A percentile compares a stretch with the other conserved stretches of the same genome.
Evolutionary conservation across 2,797 vertebrate species (phyloP).

Genomic region (Pelobates cultripes): DNA sequence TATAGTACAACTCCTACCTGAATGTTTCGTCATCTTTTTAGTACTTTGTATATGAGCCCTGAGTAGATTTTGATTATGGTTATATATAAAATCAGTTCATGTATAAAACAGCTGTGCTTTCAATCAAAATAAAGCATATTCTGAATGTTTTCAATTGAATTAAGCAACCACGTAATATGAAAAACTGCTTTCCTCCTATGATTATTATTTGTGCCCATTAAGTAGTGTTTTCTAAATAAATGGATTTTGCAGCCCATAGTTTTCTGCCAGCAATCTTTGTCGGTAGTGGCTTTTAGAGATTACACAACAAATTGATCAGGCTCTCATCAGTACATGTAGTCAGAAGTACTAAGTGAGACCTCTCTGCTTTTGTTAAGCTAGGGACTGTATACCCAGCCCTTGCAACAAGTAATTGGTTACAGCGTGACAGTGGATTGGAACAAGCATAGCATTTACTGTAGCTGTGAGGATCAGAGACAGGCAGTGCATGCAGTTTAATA

Average conservation of each 20-base stretch:
- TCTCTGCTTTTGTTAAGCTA: constrained; percentile 48
- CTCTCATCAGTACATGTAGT: constrained; percentile 47
- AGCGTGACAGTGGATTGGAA: constrained; percentile 62
- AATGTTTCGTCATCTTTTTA: too few species aligned
- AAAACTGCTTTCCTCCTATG: background rate
- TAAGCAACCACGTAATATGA: background rate
- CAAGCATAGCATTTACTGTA: constrained; percentile 62
- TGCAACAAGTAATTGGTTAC: constrained; percentile 64
- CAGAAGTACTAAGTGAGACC: constrained; percentile 38
- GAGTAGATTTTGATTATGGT: too few species aligned
- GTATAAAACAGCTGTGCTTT: too few species aligned
- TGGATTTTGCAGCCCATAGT: constrained; percentile 13
- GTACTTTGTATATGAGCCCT: too few species aligned
- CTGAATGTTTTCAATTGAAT: too few species aligned
- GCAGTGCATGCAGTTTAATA: constrained; percentile 52
- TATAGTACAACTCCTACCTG: too few species aligned
- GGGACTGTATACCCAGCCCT: constrained; percentile 62
- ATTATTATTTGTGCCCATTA: constrained; percentile 1
- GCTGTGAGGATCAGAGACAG: constrained; percentile 57
- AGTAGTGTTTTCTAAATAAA: constrained; percentile 8
- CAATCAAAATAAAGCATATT: too few species aligned
- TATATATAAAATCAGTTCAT: too few species aligned
- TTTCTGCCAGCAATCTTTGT: constrained; percentile 23
- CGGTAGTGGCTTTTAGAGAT: constrained; percentile 46
- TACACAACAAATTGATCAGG: constrained; percentile 59